Evolutionary conservation across 2,888 invertebrate species (phyloP), one percentile per base, ranked within the genome.

Genomic region (Heliconius ismenius): DNA sequence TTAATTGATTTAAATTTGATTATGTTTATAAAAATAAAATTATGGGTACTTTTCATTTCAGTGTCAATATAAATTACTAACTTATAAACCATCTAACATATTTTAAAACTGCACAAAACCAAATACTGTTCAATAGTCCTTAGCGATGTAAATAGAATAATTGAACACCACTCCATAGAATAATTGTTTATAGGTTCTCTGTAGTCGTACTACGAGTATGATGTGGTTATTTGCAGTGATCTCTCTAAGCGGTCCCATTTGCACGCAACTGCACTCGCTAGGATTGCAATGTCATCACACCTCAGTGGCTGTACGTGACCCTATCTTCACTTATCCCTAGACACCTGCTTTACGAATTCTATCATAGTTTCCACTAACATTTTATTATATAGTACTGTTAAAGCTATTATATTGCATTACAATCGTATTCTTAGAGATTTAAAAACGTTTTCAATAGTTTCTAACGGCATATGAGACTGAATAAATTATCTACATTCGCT

Each of bases 221-320:
- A 78, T 76, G 78, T 75, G 76, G 76, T 78, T 80, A 78, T 79
- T 79, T 80, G 76, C 78, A 79, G 74, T 74, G 80, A 78, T 77
- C 78, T 78, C 76, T 77, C 80, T 80, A 81, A 86, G 85, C 83
- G 81, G 78, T 80, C 76, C 79, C 82, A 88, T 88, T 89, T 84
- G 86, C 84, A 88, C 84, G 86, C 85, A 84, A 86, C 83, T 87
- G 86, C 86, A 85, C 85, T 82, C 84, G 87, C 84, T 84, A 85
- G 87, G 86, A 91, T 91, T 92, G 92, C 92, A 89, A 82, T 92
- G 93, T 92, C 93, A 90, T 91, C 91, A 89, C 92, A 90, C 92
- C 88, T 90, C 89, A 90, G 88, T 83, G 83, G 84, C 77, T 81
- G 84, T 87, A 93, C 93, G 93, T 93, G 93, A 93, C 89, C 88